A percentile compares a stretch with the other conserved stretches of the same genome.
Evolutionary conservation across 92 coral and sea anemone species (phyloP).

Genomic region (Actinostola sp.): DNA sequence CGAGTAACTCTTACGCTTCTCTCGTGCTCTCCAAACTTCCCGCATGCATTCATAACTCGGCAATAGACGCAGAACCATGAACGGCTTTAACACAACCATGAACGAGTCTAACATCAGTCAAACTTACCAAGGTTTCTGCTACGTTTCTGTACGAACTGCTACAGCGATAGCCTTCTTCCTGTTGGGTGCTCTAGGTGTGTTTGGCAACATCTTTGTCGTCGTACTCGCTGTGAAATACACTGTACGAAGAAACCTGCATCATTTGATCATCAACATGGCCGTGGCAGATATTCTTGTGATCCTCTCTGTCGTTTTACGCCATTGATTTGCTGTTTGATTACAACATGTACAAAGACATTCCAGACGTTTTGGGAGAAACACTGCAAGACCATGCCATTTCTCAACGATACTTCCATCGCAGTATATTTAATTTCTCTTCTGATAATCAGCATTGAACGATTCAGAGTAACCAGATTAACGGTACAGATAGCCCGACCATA

Average conservation of each 20-base stretch:
- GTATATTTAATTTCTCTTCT: neutral
- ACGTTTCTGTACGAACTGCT: neutral
- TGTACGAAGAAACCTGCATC: constrained; percentile 15
- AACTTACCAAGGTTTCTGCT: neutral
- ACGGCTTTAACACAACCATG: neutral
- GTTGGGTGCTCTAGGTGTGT: neutral
- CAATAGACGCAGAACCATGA: neutral
- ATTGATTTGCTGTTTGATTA: neutral
- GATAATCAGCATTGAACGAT: constrained; percentile 7
- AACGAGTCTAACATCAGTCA: neutral
- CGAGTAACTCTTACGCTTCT: no score
- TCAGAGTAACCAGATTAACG: neutral
- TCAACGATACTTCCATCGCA: neutral
- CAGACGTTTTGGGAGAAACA: neutral
- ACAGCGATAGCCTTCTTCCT: constrained; percentile 2
- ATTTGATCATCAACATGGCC: constrained; percentile 26
- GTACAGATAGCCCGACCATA: neutral
- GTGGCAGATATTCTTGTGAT: constrained; percentile 15
- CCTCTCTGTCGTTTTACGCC: neutral
- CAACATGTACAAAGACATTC: neutral
- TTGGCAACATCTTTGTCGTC: constrained; percentile 20
- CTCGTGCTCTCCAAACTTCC: neutral
- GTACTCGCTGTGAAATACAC: constrained; percentile 8
- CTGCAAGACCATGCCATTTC: neutral
- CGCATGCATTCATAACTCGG: no score